Percentiles rank a stretch among this genome's conserved stretches.
Conservation (phyloP, 1,140 invertebrate genomes). For the Adelges cooleyi region DNA sequence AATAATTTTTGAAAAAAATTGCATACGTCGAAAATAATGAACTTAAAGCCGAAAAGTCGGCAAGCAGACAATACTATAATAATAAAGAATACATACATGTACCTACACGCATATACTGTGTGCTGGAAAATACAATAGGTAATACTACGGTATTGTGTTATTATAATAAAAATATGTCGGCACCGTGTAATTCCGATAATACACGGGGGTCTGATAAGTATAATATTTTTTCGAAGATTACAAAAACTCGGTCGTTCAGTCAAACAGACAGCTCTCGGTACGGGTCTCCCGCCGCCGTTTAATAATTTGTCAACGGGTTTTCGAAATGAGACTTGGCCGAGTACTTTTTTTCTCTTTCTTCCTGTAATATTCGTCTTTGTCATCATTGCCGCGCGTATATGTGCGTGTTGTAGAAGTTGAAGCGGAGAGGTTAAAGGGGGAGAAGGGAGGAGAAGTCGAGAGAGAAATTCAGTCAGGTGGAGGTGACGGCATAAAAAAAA, state of each 20-base stretch:
- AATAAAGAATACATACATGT: too few species aligned
- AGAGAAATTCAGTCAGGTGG: background rate
- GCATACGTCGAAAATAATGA: too few species aligned
- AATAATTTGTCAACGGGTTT: slow-evolving; percentile 12
- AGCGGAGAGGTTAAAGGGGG: background rate
- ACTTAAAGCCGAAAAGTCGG: too few species aligned
- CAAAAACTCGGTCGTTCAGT: background rate
- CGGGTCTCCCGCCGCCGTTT: background rate
- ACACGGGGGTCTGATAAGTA: background rate
- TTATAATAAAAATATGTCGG: too few species aligned
- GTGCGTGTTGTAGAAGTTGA: background rate
- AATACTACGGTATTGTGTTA: too few species aligned
- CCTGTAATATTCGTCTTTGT: slow-evolving; percentile 18
- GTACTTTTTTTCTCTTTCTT: background rate
- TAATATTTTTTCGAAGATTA: slow-evolving; percentile 1
- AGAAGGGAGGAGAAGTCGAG: background rate
- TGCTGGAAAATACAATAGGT: too few species aligned
- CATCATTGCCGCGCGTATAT: background rate
- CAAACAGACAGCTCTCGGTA: background rate
- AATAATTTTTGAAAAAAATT: too few species aligned
- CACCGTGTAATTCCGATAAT: too few species aligned
- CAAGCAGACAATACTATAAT: too few species aligned
- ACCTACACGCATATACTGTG: too few species aligned
- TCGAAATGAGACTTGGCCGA: background rate
- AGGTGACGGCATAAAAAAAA: background rate